These are phyloP conservation scores for Tragelaphus eurycerus DNA, from an alignment of 2,797 vertebrate genomes.

Conservation along the genomic window DNA sequence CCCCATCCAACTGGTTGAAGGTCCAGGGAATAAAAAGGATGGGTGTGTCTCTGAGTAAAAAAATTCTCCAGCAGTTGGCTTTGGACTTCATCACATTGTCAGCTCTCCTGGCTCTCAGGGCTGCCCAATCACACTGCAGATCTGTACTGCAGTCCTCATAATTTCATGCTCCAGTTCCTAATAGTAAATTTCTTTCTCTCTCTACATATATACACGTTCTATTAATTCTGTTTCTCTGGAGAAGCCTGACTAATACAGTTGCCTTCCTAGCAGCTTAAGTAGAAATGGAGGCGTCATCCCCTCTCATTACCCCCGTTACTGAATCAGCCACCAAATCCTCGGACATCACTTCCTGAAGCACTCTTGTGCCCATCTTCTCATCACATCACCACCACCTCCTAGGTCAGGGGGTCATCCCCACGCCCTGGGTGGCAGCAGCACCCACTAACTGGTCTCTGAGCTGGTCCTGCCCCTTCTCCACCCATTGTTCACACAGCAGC, in stretches of 20 bases:
- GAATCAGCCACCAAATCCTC: neutral
- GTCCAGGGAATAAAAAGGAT: neutral
- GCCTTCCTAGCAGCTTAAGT: neutral
- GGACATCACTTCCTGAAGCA: neutral
- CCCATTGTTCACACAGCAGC: neutral
- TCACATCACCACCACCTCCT: neutral
- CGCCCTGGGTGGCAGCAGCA: too few species aligned
- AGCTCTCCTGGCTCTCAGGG: neutral
- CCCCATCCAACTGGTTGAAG: neutral
- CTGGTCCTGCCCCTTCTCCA: neutral
- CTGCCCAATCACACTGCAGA: neutral
- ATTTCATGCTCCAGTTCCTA: neutral
- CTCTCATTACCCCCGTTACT: neutral
- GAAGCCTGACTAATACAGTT: neutral
- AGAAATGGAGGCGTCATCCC: neutral
- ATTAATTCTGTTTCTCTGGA: neutral
- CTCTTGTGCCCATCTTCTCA: neutral
- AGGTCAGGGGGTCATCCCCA: neutral
- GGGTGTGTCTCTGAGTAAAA: neutral
- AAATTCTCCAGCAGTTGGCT: neutral
- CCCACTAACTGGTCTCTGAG: neutral
- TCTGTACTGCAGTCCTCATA: too few species aligned
- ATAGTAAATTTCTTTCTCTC: neutral
- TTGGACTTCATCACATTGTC: neutral
- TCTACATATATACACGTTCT: accelerated